Percentiles rank a stretch among this genome's conserved stretches.
Evolutionary conservation across 2,888 invertebrate species (phyloP).

Genomic region (Mesochorus sp.): DNA sequence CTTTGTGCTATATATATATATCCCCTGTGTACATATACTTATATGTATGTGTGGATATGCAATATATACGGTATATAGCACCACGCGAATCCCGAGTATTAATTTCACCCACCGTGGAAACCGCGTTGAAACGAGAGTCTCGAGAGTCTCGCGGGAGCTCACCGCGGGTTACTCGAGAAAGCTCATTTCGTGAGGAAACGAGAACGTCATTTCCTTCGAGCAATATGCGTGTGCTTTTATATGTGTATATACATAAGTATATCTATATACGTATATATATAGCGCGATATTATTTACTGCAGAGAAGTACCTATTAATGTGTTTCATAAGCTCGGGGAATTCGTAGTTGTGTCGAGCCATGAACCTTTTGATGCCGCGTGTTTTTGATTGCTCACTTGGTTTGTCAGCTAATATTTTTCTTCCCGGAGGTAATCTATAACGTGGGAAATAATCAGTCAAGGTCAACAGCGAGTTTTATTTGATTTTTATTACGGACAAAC

Average conservation of each 20-base stretch:
- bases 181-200: constrained; percentile 53
- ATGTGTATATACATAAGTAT: not conserved
- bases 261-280: not conserved
- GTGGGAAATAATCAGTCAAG: not conserved
- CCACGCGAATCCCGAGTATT: constrained; percentile 45
- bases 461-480: not conserved
- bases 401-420: not conserved
- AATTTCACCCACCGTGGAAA: constrained; percentile 53
- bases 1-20: constrained; percentile 6
- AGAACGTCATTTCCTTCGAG: constrained; percentile 49
- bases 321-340: constrained; percentile 41
- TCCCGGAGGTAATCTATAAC: not conserved
- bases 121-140: constrained; percentile 51
- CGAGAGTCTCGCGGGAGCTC: constrained; percentile 43
- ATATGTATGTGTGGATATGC: not conserved
- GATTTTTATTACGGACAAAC: not conserved
- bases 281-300: constrained; percentile 9
- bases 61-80: not conserved
- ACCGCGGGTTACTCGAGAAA: constrained; percentile 37
- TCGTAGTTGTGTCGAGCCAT: not conserved
- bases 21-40: not conserved
- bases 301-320: constrained; percentile 19
- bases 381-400: constrained; percentile 18
- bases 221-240: constrained; percentile 4
- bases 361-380: constrained; percentile 18